phyloP scores from a whole-genome alignment of 1,140 invertebrate species.

The Camponotus pennsylvanicus region DNA sequence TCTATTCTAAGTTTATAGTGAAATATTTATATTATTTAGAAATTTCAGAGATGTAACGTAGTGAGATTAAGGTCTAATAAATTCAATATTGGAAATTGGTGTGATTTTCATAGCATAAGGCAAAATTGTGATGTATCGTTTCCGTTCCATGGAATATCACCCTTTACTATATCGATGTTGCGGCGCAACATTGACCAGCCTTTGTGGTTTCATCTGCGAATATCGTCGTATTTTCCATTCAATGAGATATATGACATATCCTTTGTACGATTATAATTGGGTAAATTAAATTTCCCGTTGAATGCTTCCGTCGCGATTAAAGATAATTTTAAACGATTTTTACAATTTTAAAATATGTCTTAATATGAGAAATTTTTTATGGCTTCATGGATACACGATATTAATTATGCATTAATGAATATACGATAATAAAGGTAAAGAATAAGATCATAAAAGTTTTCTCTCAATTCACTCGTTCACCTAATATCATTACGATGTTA shows the following conservation, averaged over 20 bases:
- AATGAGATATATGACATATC: constrained; percentile 28
- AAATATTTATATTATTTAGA: constrained; percentile 2
- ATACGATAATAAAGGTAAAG: not conserved
- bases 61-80: not conserved
- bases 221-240: constrained; percentile 36
- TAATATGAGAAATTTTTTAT: not conserved
- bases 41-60: not conserved
- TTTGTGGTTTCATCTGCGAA: constrained; percentile 32
- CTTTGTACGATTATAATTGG: not conserved
- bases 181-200: constrained; percentile 11
- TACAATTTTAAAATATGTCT: not conserved
- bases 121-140: not conserved
- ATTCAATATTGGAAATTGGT: not conserved
- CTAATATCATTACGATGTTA: not conserved
- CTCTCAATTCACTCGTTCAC: not conserved
- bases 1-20: not conserved
- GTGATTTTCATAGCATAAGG: not conserved
- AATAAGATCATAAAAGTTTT: not conserved
- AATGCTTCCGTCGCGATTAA: not conserved
- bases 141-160: constrained; percentile 35
- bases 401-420: no score
- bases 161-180: constrained; percentile 35
- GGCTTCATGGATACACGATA: no score
- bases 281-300: constrained; percentile 30
- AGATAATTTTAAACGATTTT: constrained; percentile 16